A percentile compares a stretch with the other conserved stretches of the same genome.
These are phyloP conservation scores for Psittacula echo DNA, from an alignment of 2,797 vertebrate genomes.

Conservation along the genomic window DNA sequence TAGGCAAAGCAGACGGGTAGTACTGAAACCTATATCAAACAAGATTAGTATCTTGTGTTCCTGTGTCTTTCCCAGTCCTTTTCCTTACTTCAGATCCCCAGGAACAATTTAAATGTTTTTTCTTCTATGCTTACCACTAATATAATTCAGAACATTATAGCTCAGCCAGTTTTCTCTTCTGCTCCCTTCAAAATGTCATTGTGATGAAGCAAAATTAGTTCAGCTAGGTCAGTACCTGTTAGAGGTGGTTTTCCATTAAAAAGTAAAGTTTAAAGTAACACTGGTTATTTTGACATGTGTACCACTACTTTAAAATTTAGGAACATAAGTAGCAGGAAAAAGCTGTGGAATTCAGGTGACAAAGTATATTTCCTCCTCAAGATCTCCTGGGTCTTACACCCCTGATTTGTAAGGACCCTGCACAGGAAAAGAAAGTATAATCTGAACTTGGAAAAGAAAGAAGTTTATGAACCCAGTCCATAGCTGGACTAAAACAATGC, in stretches of 20 bases:
- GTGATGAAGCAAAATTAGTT: not conserved
- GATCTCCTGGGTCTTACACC: not conserved
- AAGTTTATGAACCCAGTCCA: not conserved
- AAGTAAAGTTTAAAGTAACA: not conserved
- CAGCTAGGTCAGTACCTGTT: not conserved
- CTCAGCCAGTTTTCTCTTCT: not conserved
- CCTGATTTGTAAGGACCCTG: not conserved
- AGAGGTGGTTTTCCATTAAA: not conserved
- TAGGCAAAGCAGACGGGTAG: not conserved
- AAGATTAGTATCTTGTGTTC: not conserved
- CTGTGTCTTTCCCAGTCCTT: not conserved
- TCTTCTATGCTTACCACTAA: not conserved
- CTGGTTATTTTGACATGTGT: not conserved
- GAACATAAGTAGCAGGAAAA: not conserved
- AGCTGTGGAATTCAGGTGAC: not conserved
- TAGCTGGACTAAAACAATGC: not conserved
- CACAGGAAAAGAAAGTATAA: not conserved
- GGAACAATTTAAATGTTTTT: not conserved
- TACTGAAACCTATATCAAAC: not conserved
- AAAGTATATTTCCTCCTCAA: not conserved
- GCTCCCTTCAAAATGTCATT: not conserved
- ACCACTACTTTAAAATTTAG: not conserved
- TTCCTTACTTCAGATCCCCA: not conserved
- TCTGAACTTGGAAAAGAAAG: not conserved
- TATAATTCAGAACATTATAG: not conserved